Conservation (phyloP, 2,888 invertebrate species). For the Nomada flava region DNA sequence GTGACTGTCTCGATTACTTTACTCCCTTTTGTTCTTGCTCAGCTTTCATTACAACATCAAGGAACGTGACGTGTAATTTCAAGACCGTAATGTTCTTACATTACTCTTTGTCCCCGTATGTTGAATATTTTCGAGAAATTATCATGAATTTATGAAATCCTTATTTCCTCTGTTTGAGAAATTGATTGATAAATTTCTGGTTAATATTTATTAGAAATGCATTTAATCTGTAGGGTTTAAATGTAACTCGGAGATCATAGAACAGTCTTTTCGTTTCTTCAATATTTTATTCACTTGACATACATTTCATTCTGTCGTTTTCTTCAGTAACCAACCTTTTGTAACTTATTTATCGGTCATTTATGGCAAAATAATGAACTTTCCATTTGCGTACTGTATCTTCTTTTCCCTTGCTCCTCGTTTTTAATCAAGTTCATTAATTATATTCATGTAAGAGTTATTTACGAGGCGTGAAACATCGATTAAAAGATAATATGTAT, state of each 20-base stretch:
- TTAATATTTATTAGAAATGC: too few species aligned
- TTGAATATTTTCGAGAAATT: too few species aligned
- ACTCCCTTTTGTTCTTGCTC: slow-evolving; percentile 33
- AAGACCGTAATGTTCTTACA: slow-evolving; percentile 19
- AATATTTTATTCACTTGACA: background rate
- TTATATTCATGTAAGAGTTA: slow-evolving; percentile 23
- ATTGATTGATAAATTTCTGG: too few species aligned
- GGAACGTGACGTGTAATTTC: slow-evolving; percentile 4
- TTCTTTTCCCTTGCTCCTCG: background rate
- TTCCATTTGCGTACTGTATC: background rate
- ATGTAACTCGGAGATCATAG: too few species aligned
- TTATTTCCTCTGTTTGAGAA: too few species aligned
- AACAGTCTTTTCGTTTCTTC: too few species aligned
- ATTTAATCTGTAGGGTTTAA: too few species aligned
- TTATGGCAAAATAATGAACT: background rate
- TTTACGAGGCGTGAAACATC: slow-evolving; percentile 20
- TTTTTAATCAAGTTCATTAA: slow-evolving; percentile 12
- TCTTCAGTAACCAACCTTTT: background rate
- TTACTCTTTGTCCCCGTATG: background rate
- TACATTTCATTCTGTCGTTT: background rate
- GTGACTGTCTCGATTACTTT: slow-evolving; percentile 39
- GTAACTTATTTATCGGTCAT: background rate
- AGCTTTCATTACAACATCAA: slow-evolving; percentile 25
- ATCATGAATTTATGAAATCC: too few species aligned
- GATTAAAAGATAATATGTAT: slow-evolving; percentile 4